Evolutionary conservation across 2,797 vertebrate species (phyloP).

Genomic region (Cirrhinus molitorella): DNA sequence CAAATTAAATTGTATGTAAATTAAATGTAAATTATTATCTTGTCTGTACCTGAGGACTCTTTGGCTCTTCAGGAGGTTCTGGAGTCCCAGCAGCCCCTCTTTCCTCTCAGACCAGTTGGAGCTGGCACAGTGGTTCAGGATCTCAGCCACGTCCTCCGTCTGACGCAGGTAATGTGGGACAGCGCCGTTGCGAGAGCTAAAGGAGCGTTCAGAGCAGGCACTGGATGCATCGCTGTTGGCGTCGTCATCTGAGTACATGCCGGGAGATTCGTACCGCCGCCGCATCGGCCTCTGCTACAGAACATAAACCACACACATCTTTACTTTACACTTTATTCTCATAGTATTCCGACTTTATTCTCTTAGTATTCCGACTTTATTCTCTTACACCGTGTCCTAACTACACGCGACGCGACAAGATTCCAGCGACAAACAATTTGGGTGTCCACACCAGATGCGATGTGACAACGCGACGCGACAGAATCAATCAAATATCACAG

Average conservation of each 20-base stretch:
- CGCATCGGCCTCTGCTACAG: conserved; percentile 90
- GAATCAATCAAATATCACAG: no score
- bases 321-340: no score
- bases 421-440: no score
- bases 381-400: no score
- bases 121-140: conserved; percentile 97
- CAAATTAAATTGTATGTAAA: no score
- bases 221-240: conserved; percentile 95
- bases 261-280: conserved; percentile 91
- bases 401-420: no score
- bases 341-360: no score
- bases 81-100: conserved; percentile 91
- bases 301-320: not conserved
- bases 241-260: conserved; percentile 94
- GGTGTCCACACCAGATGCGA: no score
- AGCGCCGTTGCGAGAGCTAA: conserved; percentile 90
- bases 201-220: conserved; percentile 94
- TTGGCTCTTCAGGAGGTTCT: conserved; percentile 90
- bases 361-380: no score
- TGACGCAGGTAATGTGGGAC: conserved; percentile 93
- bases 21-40: no score
- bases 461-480: no score
- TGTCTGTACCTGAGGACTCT: conserved; percentile 84
- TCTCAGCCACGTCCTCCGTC: conserved; percentile 95
- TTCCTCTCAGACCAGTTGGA: conserved; percentile 98